Percentiles rank a stretch among this genome's conserved stretches.
Evolutionary conservation across 2,888 invertebrate species (phyloP).

Genomic region (Masnerella sp.): DNA sequence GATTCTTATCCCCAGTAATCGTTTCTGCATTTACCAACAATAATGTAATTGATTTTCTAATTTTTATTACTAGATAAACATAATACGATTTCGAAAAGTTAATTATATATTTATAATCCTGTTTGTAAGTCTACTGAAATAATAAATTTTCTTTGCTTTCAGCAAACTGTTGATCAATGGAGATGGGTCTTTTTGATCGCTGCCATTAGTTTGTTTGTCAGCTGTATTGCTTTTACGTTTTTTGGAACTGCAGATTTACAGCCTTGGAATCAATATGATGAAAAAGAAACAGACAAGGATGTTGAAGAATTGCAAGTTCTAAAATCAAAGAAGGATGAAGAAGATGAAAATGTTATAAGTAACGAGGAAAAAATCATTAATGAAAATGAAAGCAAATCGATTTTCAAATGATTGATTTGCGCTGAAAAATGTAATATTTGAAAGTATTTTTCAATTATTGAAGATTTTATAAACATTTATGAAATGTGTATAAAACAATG

Average conservation of each 20-base stretch:
- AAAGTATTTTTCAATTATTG: too few relatives aligned
- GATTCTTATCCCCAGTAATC: slow-evolving; percentile 82
- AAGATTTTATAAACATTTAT: too few relatives aligned
- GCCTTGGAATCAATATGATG: slow-evolving; percentile 69
- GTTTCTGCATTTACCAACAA: slow-evolving; percentile 82
- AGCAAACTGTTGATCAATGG: slow-evolving; percentile 76
- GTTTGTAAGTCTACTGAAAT: too few relatives aligned
- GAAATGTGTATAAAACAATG: too few relatives aligned
- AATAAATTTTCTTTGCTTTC: slow-evolving; percentile 27
- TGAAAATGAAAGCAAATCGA: too few relatives aligned
- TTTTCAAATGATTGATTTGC: too few relatives aligned
- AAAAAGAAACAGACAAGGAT: slow-evolving; percentile 43
- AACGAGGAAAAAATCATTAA: too few relatives aligned
- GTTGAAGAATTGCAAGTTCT: slow-evolving; percentile 64
- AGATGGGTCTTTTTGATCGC: slow-evolving; percentile 72
- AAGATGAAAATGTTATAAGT: not conserved
- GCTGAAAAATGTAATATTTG: too few relatives aligned
- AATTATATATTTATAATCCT: too few relatives aligned
- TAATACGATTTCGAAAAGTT: too few relatives aligned
- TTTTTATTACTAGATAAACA: not conserved
- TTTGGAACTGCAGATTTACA: slow-evolving; percentile 73
- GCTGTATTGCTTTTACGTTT: slow-evolving; percentile 66
- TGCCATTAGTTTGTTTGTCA: slow-evolving; percentile 66
- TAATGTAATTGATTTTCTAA: slow-evolving; percentile 79
- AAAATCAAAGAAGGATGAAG: not conserved